A percentile compares a stretch with the other conserved stretches of the same genome.
Evolutionary conservation across 1,140 invertebrate species (phyloP).

Genomic region (Drosophila ambigua): DNA sequence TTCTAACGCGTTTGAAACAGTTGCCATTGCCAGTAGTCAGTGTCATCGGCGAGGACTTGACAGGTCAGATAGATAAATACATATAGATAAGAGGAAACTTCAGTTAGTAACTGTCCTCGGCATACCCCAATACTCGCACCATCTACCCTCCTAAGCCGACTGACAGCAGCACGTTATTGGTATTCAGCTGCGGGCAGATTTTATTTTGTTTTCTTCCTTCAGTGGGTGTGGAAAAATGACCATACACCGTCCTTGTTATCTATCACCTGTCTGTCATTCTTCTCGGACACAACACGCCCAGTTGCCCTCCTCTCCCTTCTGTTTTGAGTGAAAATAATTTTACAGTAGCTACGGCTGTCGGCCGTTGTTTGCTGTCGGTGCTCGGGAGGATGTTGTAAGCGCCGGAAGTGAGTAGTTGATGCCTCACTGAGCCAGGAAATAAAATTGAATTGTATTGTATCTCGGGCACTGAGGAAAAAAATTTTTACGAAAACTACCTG

Average conservation of each 20-base stretch:
- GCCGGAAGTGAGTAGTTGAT: constrained; percentile 41
- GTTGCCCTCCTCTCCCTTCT: not conserved
- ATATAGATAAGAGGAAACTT: constrained; percentile 31
- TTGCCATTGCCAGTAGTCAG: constrained; percentile 22
- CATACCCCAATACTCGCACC: not conserved
- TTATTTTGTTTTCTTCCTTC: constrained; percentile 9
- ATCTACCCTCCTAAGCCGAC: constrained; percentile 31
- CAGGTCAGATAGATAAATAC: constrained; percentile 41
- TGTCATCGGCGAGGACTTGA: constrained; percentile 30
- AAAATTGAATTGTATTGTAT: too few relatives aligned
- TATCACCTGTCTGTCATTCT: constrained; percentile 55
- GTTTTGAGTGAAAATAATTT: constrained; percentile 48
- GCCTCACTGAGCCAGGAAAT: constrained; percentile 34
- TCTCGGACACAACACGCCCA: not conserved
- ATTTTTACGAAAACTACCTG: too few relatives aligned
- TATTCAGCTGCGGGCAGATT: constrained; percentile 59
- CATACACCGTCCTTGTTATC: constrained; percentile 52
- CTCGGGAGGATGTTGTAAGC: constrained; percentile 1
- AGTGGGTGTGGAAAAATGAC: constrained; percentile 46
- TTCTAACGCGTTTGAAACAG: not conserved
- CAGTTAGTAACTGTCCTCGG: constrained; percentile 17
- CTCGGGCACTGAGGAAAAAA: too few relatives aligned
- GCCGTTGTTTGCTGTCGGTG: constrained; percentile 33
- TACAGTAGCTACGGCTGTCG: constrained; percentile 46
- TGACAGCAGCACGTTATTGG: constrained; percentile 59